phyloP scores from a whole-genome alignment of 2,113 vertebrate species.

The Sisor rabdophorus region DNA sequence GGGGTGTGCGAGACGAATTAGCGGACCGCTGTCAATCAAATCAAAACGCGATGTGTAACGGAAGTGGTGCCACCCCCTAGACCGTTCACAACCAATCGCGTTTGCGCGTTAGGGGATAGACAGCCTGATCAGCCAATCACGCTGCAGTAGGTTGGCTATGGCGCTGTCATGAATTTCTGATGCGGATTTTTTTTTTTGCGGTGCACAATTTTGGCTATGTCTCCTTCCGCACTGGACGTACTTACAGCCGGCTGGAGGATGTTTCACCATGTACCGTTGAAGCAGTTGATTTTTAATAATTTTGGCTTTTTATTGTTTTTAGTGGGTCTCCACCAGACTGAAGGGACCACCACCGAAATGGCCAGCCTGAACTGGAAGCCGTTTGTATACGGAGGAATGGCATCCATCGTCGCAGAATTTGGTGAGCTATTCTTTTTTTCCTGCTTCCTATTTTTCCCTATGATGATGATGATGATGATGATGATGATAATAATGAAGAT shows the following conservation, averaged over 20 bases:
- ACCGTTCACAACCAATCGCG: constrained; percentile 49
- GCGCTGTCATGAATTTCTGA: constrained; percentile 30
- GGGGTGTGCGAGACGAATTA: background rate
- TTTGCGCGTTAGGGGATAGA: constrained; percentile 47
- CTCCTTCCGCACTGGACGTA: constrained; percentile 52
- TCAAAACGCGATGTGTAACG: constrained; percentile 18
- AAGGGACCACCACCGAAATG: constrained; percentile 78
- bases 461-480: background rate
- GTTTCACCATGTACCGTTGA: constrained; percentile 58
- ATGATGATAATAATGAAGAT: background rate
- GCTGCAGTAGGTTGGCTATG: constrained; percentile 23
- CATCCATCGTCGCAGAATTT: constrained; percentile 93
- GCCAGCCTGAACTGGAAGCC: constrained; percentile 90
- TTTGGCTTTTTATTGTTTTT: constrained; percentile 64
- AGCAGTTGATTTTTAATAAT: constrained; percentile 64
- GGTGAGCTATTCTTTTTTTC: constrained; percentile 67
- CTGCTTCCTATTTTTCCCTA: constrained; percentile 1
- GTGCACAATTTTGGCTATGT: constrained; percentile 63
- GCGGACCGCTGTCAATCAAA: constrained; percentile 43
- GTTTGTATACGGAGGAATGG: constrained; percentile 92
- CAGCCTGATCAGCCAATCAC: constrained; percentile 50
- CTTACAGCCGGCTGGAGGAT: constrained; percentile 52
- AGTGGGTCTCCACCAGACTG: constrained; percentile 74
- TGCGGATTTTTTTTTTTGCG: constrained; percentile 60
- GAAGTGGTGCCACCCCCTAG: background rate